Base-by-base conservation (phyloP, 2,888 invertebrate genomes). In the Pyrocoelia pectoralis region DNA sequence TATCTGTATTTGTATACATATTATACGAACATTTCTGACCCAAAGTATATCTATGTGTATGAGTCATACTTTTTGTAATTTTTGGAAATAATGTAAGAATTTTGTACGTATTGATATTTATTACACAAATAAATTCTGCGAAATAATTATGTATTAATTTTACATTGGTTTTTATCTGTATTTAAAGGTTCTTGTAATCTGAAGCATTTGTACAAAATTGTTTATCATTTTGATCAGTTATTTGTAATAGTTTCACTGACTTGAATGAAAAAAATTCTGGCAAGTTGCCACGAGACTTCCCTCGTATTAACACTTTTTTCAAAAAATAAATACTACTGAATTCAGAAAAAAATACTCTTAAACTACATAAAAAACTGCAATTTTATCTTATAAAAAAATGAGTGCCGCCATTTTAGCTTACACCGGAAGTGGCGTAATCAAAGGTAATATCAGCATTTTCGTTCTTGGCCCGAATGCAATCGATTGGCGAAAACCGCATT, bases 191-290 rank as follows among this genome's bases (percentile, higher is more conserved):
- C 93, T 83, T 94, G 92, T 71, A 93, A 84, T 75, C 96, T 85
- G 74, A 94, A 95, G 73, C 91, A 91, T 77, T 97, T 96, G 43
- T 92, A 93, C 9, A 93, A 93, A 70, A 97, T 93, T 82, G 97
- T 77, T 95, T 95, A 70, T 94, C 93, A 12, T 89, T 93, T 67
- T 92, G 88, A 3, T 93, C 93, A 0, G 95, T 94, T 55, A 97
- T 89, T 93, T 70, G 88, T 90, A 0, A 96, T 93, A 61, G 87
- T 89, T 0, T 96, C 97, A 68, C 91, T 90, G 2, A 91, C 89
- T 82, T 92, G 91, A 53, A 97, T 92, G 15, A 95, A 81, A 72
- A 94, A 92, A 0, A n/a, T n/a, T n/a, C n/a, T n/a, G n/a, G n/a
- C n/a, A n/a, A n/a, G n/a, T n/a, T n/a, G n/a, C n/a, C n/a, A n/a